Evolutionary conservation across 1,140 invertebrate species (phyloP).

Genomic region (Epicauta chinensis): DNA sequence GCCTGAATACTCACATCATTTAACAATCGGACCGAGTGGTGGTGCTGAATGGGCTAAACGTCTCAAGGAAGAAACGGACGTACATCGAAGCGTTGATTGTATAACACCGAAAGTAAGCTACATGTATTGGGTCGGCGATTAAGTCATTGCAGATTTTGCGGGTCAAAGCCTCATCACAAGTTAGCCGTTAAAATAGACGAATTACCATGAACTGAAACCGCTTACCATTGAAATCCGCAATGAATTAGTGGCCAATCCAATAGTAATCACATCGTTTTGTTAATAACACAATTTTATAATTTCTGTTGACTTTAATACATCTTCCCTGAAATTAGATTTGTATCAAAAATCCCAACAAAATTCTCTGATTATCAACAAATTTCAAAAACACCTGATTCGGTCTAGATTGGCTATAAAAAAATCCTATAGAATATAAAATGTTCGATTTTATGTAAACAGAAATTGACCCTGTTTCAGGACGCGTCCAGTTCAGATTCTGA

Average conservation of each 20-base stretch:
- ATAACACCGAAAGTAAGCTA: conserved; percentile 53
- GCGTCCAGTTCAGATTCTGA: conserved; percentile 55
- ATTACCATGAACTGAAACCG: no score
- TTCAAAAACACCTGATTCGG: no score
- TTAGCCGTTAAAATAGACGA: no score
- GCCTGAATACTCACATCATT: conserved; percentile 44
- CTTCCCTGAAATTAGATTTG: no score
- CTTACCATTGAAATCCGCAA: no score
- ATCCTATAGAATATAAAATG: not conserved
- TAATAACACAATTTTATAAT: not conserved
- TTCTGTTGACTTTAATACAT: not conserved
- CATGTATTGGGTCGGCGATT: not conserved
- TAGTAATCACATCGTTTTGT: not conserved
- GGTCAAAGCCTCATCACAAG: no score
- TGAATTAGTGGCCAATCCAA: not conserved
- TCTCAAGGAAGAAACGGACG: conserved; percentile 47
- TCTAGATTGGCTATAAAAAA: no score
- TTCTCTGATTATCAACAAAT: no score
- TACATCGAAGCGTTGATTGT: conserved; percentile 62
- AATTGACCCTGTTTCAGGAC: conserved; percentile 28
- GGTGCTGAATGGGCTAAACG: conserved; percentile 58
- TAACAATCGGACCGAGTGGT: conserved; percentile 57
- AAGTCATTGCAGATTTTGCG: no score
- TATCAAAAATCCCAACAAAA: no score
- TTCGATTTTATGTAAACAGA: not conserved